Base-by-base conservation (phyloP, 2,797 vertebrate species). In the Semotilus atromaculatus region DNA sequence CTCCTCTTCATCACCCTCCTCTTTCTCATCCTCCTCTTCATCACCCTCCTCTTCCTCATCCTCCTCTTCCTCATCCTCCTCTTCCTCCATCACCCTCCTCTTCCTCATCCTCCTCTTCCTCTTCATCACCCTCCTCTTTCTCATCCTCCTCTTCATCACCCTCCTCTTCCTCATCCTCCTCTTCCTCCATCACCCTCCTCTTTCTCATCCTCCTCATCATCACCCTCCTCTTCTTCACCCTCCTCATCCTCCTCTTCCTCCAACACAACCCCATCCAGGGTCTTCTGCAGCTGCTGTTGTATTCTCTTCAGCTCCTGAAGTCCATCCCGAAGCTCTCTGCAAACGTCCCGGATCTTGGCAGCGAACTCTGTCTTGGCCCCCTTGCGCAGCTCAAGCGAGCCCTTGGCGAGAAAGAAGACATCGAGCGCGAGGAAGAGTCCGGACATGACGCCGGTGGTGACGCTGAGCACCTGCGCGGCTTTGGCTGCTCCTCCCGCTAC, bases 361-460 rank as follows among this genome's bases (percentile, higher is more conserved):
- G 95, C 94, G 0, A 96, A 95, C 40, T 95, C 94, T 0, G 94
- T 95, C 91, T 94, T 95, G 45, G 95, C 94, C 0, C 95, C 95
- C 2, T 92, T 92, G 66, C 87, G 93, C 31, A 96, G 92, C 80
- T 96, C 94, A 51, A 92, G 80, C 0, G 94, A 95, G 79, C 96
- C 94, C 82, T 94, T 95, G 0, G 94, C 94, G 67, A 96, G 90
- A 89, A 96, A 96, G 60, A 95, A 94, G 75, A 95, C 80, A 2
- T 96, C 95, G 0, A 96, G 93, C 0, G 93, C 94, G 68, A 96
- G 91, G 89, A 96, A 95, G 86, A 96, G 93, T 0, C 92, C 94
- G 0, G 95, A 94, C 93, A 96, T 94, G 0, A 96, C 91, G 0
- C 94, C 94, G 0, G 93, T 93, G 85, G 95, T 92, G 13, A 94